A percentile compares a stretch with the other conserved stretches of the same genome.
Evolutionary conservation across 2,888 invertebrate species (phyloP).

Genomic region (Torymus texanus): DNA sequence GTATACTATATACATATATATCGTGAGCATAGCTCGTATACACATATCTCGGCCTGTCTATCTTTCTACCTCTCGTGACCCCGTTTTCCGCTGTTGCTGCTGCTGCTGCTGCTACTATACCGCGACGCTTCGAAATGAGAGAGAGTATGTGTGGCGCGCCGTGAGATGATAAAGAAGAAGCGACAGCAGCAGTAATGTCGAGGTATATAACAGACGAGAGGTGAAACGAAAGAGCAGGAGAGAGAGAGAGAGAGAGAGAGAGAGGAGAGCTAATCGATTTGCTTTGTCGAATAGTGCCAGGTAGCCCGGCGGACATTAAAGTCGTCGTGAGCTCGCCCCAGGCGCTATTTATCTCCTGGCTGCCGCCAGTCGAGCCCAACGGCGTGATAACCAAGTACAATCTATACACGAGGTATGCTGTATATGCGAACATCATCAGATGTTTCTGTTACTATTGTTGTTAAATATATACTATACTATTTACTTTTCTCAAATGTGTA

Average conservation of each 20-base stretch:
- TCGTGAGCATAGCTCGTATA: neutral
- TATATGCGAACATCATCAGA: too few species aligned
- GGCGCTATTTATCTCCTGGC: conserved; percentile 86
- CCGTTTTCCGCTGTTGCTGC: conserved; percentile 8
- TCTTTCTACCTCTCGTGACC: neutral
- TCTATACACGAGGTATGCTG: conserved; percentile 79
- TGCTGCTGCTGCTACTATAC: neutral
- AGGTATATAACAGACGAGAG: too few species aligned
- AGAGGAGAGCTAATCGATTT: conserved; percentile 46
- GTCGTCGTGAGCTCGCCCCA: conserved; percentile 85
- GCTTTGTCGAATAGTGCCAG: conserved; percentile 80
- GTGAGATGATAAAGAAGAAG: conserved; percentile 8
- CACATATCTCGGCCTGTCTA: too few species aligned
- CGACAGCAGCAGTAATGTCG: neutral
- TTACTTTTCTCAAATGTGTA: too few species aligned
- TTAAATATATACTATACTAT: too few species aligned
- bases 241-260: neutral
- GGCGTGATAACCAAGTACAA: conserved; percentile 87
- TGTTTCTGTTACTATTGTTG: too few species aligned
- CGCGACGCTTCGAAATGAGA: too few species aligned
- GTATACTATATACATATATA: conserved; percentile 29
- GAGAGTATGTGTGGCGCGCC: too few species aligned
- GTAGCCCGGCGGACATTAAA: conserved; percentile 87
- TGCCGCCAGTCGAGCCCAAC: conserved; percentile 84
- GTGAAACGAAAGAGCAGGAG: too few species aligned